Percentiles rank a stretch among this genome's conserved stretches.
These are phyloP conservation scores for Peromyscus leucopus DNA, from an alignment of 2,113 vertebrate genomes.

Conservation along the genomic window DNA sequence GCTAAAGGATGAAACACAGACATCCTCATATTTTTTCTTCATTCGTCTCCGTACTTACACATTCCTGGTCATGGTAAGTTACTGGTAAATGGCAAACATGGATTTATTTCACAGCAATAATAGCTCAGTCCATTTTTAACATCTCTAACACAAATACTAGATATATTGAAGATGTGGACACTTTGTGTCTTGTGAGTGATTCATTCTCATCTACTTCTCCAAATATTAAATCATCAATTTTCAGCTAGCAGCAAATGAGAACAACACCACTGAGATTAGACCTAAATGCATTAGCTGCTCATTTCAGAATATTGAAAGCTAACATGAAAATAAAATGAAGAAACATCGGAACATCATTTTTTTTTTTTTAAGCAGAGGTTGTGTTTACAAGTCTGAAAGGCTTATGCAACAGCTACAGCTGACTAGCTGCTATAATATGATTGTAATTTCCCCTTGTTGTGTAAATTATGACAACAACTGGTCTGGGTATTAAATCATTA, in stretches of 20 bases:
- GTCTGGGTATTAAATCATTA: conserved; percentile 79
- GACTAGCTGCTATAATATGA: conserved; percentile 63
- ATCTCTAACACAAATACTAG: background rate
- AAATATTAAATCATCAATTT: conserved; percentile 37
- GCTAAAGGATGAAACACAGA: background rate
- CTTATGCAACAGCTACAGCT: conserved; percentile 60
- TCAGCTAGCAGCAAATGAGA: conserved; percentile 61
- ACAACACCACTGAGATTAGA: conserved; percentile 56
- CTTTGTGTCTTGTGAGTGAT: background rate
- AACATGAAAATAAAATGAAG: conserved; percentile 72
- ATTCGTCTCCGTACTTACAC: background rate
- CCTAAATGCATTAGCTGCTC: conserved; percentile 56
- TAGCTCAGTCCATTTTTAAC: background rate
- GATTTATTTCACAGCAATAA: background rate
- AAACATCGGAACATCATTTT: conserved; percentile 27
- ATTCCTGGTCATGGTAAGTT: background rate
- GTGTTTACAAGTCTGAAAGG: conserved; percentile 68
- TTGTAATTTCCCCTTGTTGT: conserved; percentile 63
- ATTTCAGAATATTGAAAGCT: conserved; percentile 61
- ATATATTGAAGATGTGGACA: background rate
- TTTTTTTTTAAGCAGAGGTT: background rate
- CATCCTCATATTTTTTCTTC: background rate
- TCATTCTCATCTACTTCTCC: background rate
- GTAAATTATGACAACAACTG: background rate
- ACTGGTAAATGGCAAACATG: background rate